Evolutionary conservation across 2,888 invertebrate genomes (phyloP).

Genomic region (Morpho achilles): DNA sequence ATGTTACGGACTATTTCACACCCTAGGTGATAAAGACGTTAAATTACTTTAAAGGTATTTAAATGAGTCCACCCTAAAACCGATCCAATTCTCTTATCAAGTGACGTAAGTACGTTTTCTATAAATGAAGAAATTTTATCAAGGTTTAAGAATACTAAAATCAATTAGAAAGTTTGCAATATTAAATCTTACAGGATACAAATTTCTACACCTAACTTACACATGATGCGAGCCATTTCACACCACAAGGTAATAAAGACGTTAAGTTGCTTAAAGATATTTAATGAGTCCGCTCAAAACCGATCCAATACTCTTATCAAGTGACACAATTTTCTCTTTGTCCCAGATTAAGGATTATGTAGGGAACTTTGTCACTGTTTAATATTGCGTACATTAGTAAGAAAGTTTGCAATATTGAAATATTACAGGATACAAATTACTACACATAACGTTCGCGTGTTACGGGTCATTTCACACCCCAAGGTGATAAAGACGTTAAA

Average conservation of each 20-base stretch:
- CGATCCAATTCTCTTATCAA: slow-evolving; percentile 63
- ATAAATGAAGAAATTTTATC: too few species aligned
- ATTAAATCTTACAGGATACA: slow-evolving; percentile 1
- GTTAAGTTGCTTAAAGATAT: slow-evolving; percentile 71
- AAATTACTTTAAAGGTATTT: slow-evolving; percentile 71
- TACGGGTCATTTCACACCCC: slow-evolving; percentile 62
- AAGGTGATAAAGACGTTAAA: slow-evolving; percentile 73
- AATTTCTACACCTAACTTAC: slow-evolving; percentile 18
- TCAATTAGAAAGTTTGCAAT: not conserved
- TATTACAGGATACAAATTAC: slow-evolving; percentile 10
- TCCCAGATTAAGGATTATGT: slow-evolving; percentile 61
- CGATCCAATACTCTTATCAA: slow-evolving; percentile 63
- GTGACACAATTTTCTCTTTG: slow-evolving; percentile 75
- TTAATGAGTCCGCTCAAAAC: slow-evolving; percentile 59
- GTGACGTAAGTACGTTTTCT: too few species aligned
- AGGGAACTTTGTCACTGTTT: not conserved
- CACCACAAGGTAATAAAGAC: slow-evolving; percentile 71
- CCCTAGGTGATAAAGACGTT: slow-evolving; percentile 72
- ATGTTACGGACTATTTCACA: slow-evolving; percentile 59
- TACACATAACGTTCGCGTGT: slow-evolving; percentile 28
- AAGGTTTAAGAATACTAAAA: slow-evolving; percentile 7
- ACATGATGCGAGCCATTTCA: slow-evolving; percentile 54
- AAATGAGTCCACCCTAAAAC: slow-evolving; percentile 57
- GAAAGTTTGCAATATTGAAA: not conserved
- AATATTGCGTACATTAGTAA: not conserved